These are phyloP conservation scores for Nephrotoma guestfalica DNA, from an alignment of 2,888 invertebrate genomes.

Conservation along the genomic window DNA sequence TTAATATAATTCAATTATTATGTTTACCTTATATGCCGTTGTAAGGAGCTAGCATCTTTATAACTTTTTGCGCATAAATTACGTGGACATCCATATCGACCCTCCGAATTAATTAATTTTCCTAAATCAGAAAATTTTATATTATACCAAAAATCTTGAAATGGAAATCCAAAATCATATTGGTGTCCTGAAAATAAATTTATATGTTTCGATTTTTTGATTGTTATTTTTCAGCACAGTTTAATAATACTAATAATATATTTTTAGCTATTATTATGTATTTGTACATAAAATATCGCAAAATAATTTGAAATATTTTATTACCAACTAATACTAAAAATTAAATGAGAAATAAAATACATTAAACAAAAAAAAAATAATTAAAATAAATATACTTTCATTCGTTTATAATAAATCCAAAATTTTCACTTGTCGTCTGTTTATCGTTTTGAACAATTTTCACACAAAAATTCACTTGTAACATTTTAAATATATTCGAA, in stretches of 20 bases:
- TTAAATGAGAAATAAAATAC: background rate
- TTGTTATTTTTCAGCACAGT: background rate
- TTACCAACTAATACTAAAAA: background rate
- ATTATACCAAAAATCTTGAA: constrained; percentile 32
- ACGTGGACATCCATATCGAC: constrained; percentile 33
- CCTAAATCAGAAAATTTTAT: constrained; percentile 33
- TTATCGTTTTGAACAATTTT: background rate
- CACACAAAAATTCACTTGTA: background rate
- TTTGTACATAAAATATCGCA: background rate
- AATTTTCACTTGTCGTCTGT: background rate
- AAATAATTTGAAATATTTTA: background rate
- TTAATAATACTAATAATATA: background rate
- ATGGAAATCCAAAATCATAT: constrained; percentile 13
- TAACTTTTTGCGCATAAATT: constrained; percentile 33
- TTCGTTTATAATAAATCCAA: background rate
- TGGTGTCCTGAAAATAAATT: constrained; percentile 5
- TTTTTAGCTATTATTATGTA: background rate
- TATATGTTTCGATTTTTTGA: background rate
- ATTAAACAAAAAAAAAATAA: background rate
- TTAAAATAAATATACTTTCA: constrained; percentile 2
- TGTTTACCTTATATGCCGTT: constrained; percentile 32
- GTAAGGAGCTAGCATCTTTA: constrained; percentile 34
- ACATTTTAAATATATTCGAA: background rate
- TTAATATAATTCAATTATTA: background rate
- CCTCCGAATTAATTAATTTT: constrained; percentile 32